A percentile compares a stretch with the other conserved stretches of the same genome.
phyloP scores from a whole-genome alignment of 2,797 vertebrate species.

The Galagoides demidoff region DNA sequence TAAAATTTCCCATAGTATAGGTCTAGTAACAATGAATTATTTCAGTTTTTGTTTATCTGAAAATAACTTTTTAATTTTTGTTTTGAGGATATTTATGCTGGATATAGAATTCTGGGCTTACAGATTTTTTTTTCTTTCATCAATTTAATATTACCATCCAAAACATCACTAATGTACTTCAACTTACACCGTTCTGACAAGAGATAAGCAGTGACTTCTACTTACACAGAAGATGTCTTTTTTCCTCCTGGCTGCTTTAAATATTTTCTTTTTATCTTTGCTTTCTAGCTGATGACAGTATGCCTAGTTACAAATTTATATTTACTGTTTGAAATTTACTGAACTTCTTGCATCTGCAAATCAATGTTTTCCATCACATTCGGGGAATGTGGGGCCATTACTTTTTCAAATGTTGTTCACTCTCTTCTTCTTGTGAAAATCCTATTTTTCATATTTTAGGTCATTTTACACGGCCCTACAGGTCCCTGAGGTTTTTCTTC shows the following conservation, averaged over 20 bases:
- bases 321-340: neutral
- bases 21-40: neutral
- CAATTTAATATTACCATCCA: neutral
- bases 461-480: neutral
- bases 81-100: conserved; percentile 18
- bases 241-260: neutral
- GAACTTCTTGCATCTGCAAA: conserved; percentile 20
- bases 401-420: conserved; percentile 28
- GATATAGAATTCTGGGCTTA: conserved; percentile 28
- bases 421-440: conserved; percentile 24
- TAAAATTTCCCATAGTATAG: neutral
- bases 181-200: neutral
- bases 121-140: neutral
- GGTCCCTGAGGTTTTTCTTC: neutral
- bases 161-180: neutral
- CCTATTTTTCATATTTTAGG: conserved; percentile 27
- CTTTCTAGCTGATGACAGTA: neutral
- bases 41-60: conserved; percentile 5
- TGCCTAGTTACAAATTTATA: neutral
- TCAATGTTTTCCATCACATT: conserved; percentile 36
- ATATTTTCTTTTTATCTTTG: neutral
- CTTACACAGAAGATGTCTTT: neutral
- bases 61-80: conserved; percentile 47
- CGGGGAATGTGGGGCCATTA: neutral
- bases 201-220: neutral